Base-by-base conservation (phyloP, 2,888 invertebrate species). In the Ditylenchus weischeri region DNA sequence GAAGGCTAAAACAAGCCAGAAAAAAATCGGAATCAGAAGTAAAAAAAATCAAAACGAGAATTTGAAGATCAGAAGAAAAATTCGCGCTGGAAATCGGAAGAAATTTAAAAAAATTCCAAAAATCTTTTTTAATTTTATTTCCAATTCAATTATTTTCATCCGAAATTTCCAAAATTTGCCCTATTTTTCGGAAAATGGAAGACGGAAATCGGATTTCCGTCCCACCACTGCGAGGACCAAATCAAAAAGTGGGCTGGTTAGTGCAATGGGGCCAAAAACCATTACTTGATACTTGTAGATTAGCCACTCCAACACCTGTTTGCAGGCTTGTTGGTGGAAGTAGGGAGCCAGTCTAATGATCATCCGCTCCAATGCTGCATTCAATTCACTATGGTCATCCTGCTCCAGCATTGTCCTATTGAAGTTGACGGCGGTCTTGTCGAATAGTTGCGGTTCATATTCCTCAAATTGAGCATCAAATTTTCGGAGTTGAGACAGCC, bases 231-330 rank as follows among this genome's bases (percentile, higher is more conserved):
- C n/a, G n/a, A n/a, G n/a, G n/a, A n/a, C n/a, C n/a, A n/a, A n/a
- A n/a, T n/a, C n/a, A n/a, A 1, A 48, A 66, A 67, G 2, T 23
- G 6, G 18, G 62, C 29, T 15, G 21, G n/a, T 11, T 13, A n/a
- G n/a, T 66, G 38, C 38, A 43, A 43, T 13, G 8, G 18, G 51
- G 49, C 29, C 7, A 49, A 50, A 29, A 29, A 23, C 8, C 29
- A 18, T 23, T 35, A 78, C 79, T 61, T 82, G 75, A 65, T 81
- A 87, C 86, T 87, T 88, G 79, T 91, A 88, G 58, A 96, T 88
- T 4, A 98, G 87, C 95, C 95, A 98, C 86, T 98, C 98, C 59
- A 98, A 84, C 1, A 92, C 90, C 86, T 93, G 91, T 75, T 93
- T 92, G 0, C 92, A 88, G 10, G 89, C 88, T 77, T 90, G 90